A percentile compares a stretch with the other conserved stretches of the same genome.
Conservation (phyloP, 2,888 invertebrate species). For the Philopedon plagiatum region DNA sequence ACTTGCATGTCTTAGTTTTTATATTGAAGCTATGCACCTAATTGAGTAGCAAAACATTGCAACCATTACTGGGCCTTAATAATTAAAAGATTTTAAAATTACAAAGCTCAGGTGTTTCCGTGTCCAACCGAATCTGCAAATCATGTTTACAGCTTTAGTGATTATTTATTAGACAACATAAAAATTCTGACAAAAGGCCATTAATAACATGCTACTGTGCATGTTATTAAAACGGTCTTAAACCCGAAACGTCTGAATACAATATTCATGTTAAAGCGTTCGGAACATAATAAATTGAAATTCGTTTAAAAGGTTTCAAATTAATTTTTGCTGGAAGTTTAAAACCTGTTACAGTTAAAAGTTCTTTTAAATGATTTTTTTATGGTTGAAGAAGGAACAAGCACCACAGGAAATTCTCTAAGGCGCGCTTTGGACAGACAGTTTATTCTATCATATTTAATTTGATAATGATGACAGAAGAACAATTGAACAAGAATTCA, state of each 20-base stretch:
- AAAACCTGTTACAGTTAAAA: not conserved
- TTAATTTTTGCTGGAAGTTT: not conserved
- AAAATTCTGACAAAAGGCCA: constrained; percentile 1
- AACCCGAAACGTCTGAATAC: not conserved
- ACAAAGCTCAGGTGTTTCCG: not conserved
- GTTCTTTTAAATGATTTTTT: not conserved
- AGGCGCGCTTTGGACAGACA: too few species aligned
- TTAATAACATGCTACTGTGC: constrained; percentile 1
- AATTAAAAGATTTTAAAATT: not conserved
- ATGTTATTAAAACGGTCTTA: not conserved
- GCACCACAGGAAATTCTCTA: too few species aligned
- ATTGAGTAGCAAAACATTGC: too few species aligned
- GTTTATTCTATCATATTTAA: too few species aligned
- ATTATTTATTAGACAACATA: not conserved
- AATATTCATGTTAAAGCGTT: not conserved
- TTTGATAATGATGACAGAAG: too few species aligned
- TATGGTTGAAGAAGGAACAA: too few species aligned
- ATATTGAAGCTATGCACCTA: too few species aligned
- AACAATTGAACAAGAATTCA: too few species aligned
- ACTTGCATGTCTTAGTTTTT: too few species aligned
- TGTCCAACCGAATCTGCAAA: constrained; percentile 3
- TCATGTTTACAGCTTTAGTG: not conserved
- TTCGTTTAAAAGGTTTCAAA: not conserved
- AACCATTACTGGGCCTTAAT: not conserved
- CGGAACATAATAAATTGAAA: not conserved